Conservation (phyloP, 1,140 invertebrate genomes). For the Aporrectodea caliginosa region DNA sequence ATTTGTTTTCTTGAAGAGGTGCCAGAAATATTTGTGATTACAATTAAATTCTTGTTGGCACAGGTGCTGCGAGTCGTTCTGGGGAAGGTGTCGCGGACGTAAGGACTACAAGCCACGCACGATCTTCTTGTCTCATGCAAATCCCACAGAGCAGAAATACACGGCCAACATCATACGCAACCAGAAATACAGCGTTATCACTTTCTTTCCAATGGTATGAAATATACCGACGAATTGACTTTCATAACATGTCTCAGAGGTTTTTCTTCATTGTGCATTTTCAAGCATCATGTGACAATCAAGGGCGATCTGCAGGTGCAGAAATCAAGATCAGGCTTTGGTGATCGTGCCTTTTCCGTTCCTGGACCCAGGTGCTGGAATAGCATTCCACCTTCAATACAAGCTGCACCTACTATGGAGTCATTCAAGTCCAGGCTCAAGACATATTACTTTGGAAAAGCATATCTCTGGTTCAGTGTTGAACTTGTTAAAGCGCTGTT, state of each 20-base stretch:
- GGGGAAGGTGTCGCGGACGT: constrained; percentile 44
- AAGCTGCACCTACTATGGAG: no score
- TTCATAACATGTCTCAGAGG: neutral
- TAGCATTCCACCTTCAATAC: no score
- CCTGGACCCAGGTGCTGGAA: no score
- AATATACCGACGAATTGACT: constrained; percentile 11
- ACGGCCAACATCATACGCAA: constrained; percentile 95
- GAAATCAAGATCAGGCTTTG: no score
- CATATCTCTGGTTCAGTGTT: no score
- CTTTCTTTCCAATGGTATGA: constrained; percentile 90
- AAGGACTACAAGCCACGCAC: constrained; percentile 57
- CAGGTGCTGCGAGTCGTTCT: constrained; percentile 44
- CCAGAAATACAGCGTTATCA: constrained; percentile 98
- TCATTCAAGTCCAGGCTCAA: no score
- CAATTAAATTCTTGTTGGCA: no score
- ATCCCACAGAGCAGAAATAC: constrained; percentile 62
- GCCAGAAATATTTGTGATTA: no score
- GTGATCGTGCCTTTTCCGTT: no score
- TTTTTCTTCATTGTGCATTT: neutral
- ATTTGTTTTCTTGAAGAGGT: no score
- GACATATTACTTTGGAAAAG: no score
- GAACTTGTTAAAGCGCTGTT: no score
- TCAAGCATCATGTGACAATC: neutral
- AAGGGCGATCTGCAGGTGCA: neutral
- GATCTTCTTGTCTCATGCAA: constrained; percentile 53